phyloP scores from a whole-genome alignment of 2,888 invertebrate genomes.

The Aethes cnicana region DNA sequence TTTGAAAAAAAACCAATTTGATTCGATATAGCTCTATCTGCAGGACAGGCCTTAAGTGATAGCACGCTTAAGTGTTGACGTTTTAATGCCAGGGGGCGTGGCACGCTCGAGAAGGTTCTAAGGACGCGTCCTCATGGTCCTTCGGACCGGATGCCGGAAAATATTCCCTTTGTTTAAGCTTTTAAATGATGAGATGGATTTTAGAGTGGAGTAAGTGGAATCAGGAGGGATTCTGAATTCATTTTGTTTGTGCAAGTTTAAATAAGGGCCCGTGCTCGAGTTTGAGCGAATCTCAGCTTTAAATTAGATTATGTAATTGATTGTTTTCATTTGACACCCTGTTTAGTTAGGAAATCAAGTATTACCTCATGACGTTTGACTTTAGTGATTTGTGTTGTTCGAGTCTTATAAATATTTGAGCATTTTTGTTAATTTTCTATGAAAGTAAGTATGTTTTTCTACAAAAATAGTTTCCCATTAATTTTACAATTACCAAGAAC shows the following conservation, averaged over 20 bases:
- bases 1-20: too few relatives aligned
- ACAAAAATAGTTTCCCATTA: too few relatives aligned
- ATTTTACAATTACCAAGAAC: too few relatives aligned
- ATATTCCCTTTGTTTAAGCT: conserved; percentile 7
- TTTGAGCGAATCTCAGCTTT: not conserved
- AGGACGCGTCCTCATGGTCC: conserved; percentile 1
- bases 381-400: too few relatives aligned
- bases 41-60: not conserved
- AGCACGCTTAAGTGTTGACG: conserved; percentile 26
- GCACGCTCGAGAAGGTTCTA: not conserved
- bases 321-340: too few relatives aligned
- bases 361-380: too few relatives aligned
- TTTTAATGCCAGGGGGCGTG: conserved; percentile 23
- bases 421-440: too few relatives aligned
- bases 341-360: too few relatives aligned
- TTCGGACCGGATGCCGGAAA: conserved; percentile 10
- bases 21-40: conserved; percentile 11
- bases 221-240: not conserved
- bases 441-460: too few relatives aligned
- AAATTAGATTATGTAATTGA: too few relatives aligned
- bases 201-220: conserved; percentile 11
- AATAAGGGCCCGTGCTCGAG: not conserved
- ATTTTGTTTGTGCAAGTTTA: conserved; percentile 7
- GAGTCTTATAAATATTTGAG: too few relatives aligned
- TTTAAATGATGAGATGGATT: conserved; percentile 15